These are phyloP conservation scores for Pachliopta kotzebuea DNA, from an alignment of 2,888 invertebrate genomes.

Conservation along the genomic window DNA sequence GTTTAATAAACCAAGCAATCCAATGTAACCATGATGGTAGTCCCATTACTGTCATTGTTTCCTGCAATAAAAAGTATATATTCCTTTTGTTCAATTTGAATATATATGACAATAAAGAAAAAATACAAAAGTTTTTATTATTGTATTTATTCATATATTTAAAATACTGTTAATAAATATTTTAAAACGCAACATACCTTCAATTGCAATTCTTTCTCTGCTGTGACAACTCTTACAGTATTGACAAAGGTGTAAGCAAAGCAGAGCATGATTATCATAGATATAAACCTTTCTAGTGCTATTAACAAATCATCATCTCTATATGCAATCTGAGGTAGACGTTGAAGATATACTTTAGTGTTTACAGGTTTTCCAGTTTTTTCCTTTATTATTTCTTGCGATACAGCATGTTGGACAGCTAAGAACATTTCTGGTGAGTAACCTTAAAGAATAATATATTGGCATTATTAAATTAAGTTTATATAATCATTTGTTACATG, in stretches of 20 bases:
- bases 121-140: no score
- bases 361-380: slow-evolving; percentile 56
- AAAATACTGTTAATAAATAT: slow-evolving; percentile 31
- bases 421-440: slow-evolving; percentile 71
- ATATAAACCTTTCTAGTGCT: slow-evolving; percentile 85
- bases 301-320: slow-evolving; percentile 84
- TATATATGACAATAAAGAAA: no score
- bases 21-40: slow-evolving; percentile 91
- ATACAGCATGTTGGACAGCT: slow-evolving; percentile 68
- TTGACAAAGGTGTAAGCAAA: slow-evolving; percentile 91
- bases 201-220: slow-evolving; percentile 88
- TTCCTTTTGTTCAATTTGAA: no score
- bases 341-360: slow-evolving; percentile 77
- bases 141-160: no score
- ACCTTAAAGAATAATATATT: slow-evolving; percentile 45
- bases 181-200: slow-evolving; percentile 74
- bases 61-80: slow-evolving; percentile 76
- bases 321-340: slow-evolving; percentile 88
- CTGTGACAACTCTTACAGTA: slow-evolving; percentile 87
- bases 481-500: no score
- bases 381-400: slow-evolving; percentile 64
- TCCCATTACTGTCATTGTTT: slow-evolving; percentile 96
- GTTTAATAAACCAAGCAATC: slow-evolving; percentile 92
- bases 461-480: not conserved
- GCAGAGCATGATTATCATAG: slow-evolving; percentile 89